Evolutionary conservation across 1,140 invertebrate species (phyloP).

Genomic region (Aplysia californica): DNA sequence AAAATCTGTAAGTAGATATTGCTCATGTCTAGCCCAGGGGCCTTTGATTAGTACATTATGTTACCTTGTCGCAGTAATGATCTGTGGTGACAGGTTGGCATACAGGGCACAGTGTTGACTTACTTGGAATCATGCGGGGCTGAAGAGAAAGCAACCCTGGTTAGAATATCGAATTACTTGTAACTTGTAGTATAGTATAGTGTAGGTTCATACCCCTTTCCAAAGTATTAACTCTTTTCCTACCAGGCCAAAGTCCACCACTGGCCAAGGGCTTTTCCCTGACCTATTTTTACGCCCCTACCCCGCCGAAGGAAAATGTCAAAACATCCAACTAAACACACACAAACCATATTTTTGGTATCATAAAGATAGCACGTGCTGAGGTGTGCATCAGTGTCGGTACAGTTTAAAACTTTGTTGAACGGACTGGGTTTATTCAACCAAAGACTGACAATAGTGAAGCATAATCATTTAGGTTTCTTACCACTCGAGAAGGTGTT

Average conservation of each 20-base stretch:
- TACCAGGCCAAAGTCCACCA: too few species aligned
- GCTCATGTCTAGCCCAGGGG: neutral
- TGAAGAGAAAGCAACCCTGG: too few species aligned
- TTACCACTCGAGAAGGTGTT: neutral
- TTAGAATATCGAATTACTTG: neutral
- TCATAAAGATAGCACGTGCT: neutral
- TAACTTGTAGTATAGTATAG: neutral
- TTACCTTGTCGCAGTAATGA: neutral
- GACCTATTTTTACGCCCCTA: too few species aligned
- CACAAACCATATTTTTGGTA: too few species aligned
- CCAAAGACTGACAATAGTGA: neutral
- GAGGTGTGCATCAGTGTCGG: neutral
- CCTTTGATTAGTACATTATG: neutral
- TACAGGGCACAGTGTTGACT: too few species aligned
- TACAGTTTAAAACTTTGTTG: neutral
- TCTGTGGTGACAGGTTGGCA: too few species aligned
- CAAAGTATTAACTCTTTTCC: neutral
- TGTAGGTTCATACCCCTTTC: neutral
- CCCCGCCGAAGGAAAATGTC: too few species aligned
- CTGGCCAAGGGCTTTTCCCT: too few species aligned
- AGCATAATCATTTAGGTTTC: neutral
- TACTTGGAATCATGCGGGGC: too few species aligned
- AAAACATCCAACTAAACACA: too few species aligned
- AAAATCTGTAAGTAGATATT: neutral
- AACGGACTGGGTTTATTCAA: neutral